phyloP scores from a whole-genome alignment of 1,140 invertebrate genomes.

The Adoxophyes honmai region DNA sequence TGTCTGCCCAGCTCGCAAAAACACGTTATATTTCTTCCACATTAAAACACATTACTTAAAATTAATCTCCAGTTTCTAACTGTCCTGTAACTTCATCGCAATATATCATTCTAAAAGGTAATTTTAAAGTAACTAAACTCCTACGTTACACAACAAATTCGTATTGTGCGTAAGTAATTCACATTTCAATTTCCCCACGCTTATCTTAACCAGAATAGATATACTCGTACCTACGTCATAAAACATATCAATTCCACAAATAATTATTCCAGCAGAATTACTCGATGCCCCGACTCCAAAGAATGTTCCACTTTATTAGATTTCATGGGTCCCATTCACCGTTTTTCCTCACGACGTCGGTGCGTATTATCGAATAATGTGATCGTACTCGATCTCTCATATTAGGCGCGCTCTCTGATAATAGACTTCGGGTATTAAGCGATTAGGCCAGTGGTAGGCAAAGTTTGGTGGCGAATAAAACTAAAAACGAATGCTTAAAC shows the following conservation, averaged over 20 bases:
- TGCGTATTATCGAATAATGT: constrained; percentile 69
- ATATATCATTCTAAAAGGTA: too few species aligned
- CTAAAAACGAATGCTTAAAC: too few species aligned
- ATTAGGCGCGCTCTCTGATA: constrained; percentile 65
- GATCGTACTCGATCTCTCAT: constrained; percentile 63
- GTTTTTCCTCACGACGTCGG: constrained; percentile 60
- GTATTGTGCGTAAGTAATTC: too few species aligned
- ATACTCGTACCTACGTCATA: not conserved
- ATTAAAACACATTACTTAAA: too few species aligned
- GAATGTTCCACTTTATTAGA: constrained; percentile 73
- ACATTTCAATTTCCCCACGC: too few species aligned
- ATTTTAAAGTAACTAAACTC: too few species aligned
- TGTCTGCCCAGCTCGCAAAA: too few species aligned
- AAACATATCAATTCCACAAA: not conserved
- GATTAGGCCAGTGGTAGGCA: constrained; percentile 46
- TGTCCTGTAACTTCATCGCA: too few species aligned
- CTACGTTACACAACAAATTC: too few species aligned
- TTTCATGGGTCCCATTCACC: constrained; percentile 72
- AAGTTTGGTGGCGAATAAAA: constrained; percentile 25
- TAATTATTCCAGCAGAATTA: constrained; percentile 39
- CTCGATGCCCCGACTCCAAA: constrained; percentile 42
- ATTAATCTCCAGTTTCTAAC: too few species aligned
- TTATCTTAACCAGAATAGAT: too few species aligned
- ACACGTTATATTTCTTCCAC: too few species aligned
- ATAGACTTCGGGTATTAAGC: constrained; percentile 57